Conservation (phyloP, 2,113 vertebrate species). For the Bos taurus region ARS-UCD2.0 NC_037332.1:70938501-70939000, state of each 20-base stretch:
- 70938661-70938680: background rate
- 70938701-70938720: background rate
- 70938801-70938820: constrained; percentile 96
- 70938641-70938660: fast-evolving
- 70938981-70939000: background rate
- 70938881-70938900: constrained; percentile 87
- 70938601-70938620: background rate
- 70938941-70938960: fast-evolving
- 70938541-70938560: background rate
- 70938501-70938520: background rate
- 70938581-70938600: background rate
- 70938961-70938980: background rate
- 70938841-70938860: constrained; percentile 93
- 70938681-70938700: background rate
- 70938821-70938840: constrained; percentile 94
- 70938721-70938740: background rate
- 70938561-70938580: background rate
- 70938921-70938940: background rate
- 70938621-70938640: background rate
- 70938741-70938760: constrained; percentile 72
- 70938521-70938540: background rate
- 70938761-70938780: constrained; percentile 93
- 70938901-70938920: background rate
- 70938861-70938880: constrained; percentile 91
- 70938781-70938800: constrained; percentile 97